Percentiles rank a stretch among this genome's conserved stretches.
These are phyloP conservation scores for Drosophila helvetica DNA, from an alignment of 2,888 invertebrate genomes.

Conservation along the genomic window DNA sequence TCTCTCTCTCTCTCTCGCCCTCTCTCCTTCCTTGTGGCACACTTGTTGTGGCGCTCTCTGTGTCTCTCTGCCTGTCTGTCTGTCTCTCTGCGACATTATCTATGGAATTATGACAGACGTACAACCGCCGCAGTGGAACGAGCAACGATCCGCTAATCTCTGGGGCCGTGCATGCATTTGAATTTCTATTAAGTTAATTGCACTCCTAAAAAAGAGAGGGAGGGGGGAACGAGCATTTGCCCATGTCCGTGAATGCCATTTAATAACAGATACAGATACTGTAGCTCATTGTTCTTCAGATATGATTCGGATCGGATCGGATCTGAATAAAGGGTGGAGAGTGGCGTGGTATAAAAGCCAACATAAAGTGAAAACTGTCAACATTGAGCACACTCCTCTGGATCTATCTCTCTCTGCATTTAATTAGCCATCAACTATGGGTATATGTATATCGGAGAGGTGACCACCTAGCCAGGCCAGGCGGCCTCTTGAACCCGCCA, in stretches of 20 bases:
- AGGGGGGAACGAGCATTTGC: conserved; percentile 52
- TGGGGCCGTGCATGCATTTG: conserved; percentile 64
- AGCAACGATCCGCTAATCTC: conserved; percentile 51
- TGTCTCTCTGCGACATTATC: conserved; percentile 67
- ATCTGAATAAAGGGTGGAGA: background rate
- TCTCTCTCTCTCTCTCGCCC: conserved; percentile 5
- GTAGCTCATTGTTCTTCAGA: conserved; percentile 32
- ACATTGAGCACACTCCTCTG: conserved; percentile 24
- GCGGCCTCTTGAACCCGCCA: conserved; percentile 71
- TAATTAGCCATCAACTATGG: conserved; percentile 63
- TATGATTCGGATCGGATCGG: conserved; percentile 23
- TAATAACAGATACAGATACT: conserved; percentile 44
- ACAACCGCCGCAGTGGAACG: conserved; percentile 40
- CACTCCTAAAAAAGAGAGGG: conserved; percentile 39
- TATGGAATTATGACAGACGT: conserved; percentile 70
- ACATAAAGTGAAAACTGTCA: conserved; percentile 66
- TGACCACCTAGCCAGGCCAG: conserved; percentile 64
- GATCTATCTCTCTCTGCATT: conserved; percentile 60
- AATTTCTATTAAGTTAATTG: conserved; percentile 78
- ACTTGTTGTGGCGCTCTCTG: conserved; percentile 49
- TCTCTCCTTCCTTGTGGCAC: conserved; percentile 32
- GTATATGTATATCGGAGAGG: background rate
- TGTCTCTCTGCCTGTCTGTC: background rate
- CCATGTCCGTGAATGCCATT: conserved; percentile 40
- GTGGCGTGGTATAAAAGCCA: conserved; percentile 51